These are phyloP conservation scores for Chlorodrepanis virens DNA, from an alignment of 2,113 vertebrate genomes.

Conservation along the genomic window DNA sequence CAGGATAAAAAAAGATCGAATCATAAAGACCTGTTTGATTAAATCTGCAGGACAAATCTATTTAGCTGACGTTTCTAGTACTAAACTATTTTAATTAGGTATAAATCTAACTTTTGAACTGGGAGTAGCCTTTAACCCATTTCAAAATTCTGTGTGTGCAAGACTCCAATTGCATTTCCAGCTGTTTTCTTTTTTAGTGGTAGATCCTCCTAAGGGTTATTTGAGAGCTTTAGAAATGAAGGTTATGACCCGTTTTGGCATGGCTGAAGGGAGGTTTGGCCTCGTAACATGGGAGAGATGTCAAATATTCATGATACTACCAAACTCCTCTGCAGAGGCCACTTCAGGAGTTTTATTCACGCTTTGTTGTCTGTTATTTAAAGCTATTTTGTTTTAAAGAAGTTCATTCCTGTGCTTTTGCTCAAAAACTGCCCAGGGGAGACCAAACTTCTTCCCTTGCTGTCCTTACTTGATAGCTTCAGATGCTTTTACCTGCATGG, in stretches of 20 bases:
- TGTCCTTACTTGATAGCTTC: background rate
- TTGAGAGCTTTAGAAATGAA: background rate
- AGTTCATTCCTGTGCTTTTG: background rate
- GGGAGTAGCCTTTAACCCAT: background rate
- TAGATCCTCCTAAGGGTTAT: background rate
- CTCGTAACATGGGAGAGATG: background rate
- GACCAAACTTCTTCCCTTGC: background rate
- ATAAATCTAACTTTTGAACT: background rate
- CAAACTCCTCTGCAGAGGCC: background rate
- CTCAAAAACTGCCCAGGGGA: background rate
- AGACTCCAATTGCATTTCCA: background rate
- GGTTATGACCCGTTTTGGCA: background rate
- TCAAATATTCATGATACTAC: background rate
- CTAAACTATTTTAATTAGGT: background rate
- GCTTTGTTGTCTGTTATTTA: background rate
- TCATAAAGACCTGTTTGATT: background rate
- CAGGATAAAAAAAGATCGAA: background rate
- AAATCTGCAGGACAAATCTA: background rate
- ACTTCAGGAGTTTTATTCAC: background rate
- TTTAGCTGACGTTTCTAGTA: background rate
- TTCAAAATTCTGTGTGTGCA: background rate
- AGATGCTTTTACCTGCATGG: background rate
- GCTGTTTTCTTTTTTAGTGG: background rate
- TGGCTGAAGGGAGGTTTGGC: background rate
- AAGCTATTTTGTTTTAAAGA: background rate